A percentile compares a stretch with the other conserved stretches of the same genome.
phyloP scores from a whole-genome alignment of 2,888 invertebrate species.

The Cephus pulcher region DNA sequence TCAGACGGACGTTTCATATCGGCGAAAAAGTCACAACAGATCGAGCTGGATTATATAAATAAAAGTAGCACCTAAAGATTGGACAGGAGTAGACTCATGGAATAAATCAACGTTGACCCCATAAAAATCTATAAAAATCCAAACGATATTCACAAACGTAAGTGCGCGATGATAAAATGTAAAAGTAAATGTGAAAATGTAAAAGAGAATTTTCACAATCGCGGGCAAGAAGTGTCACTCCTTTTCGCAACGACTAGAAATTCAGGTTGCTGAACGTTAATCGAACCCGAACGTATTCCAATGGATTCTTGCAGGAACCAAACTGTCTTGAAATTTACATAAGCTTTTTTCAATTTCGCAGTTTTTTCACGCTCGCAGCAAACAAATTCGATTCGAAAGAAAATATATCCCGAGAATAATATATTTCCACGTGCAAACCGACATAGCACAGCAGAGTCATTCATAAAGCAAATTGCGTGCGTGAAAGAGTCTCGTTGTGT shows the following conservation, averaged over 20 bases:
- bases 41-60: background rate
- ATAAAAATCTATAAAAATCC: too few relatives aligned
- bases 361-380: background rate
- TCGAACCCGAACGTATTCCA: background rate
- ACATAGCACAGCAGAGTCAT: constrained; percentile 16
- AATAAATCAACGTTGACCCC: background rate
- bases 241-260: background rate
- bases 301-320: background rate
- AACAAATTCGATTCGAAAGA: background rate
- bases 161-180: too few relatives aligned
- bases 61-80: background rate
- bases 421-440: background rate
- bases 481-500: constrained; percentile 46
- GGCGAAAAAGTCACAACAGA: background rate
- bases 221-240: background rate
- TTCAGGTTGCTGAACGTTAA: background rate
- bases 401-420: background rate
- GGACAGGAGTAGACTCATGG: background rate
- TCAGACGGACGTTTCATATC: background rate
- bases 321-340: background rate
- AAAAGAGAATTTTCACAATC: too few relatives aligned
- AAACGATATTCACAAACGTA: too few relatives aligned
- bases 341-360: background rate
- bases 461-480: constrained; percentile 40
- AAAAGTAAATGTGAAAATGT: too few relatives aligned